Conservation (phyloP, 2,113 vertebrate species). For the Trichomycterus rosablanca region DNA sequence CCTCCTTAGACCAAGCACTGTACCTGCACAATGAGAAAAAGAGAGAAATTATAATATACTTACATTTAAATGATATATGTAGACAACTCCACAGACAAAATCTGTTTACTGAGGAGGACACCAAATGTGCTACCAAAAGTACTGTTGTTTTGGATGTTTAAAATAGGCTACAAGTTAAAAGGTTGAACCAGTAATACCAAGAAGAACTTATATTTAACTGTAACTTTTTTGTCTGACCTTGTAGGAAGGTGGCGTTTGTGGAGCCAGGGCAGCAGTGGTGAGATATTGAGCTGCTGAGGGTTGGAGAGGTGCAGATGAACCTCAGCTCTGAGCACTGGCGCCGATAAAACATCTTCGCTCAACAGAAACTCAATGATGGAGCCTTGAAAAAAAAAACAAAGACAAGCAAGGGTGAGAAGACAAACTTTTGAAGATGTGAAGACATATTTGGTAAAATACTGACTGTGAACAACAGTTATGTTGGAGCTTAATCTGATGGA, state of each 20-base stretch:
- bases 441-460: too few species aligned
- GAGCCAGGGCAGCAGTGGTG: conserved; percentile 58
- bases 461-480: too few species aligned
- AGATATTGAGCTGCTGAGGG: conserved; percentile 57
- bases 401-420: conserved; percentile 4
- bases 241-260: conserved; percentile 59
- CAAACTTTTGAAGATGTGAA: too few species aligned
- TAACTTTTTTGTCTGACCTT: conserved; percentile 59
- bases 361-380: conserved; percentile 62
- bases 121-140: too few species aligned
- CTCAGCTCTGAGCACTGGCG: conserved; percentile 56
- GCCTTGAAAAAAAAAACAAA: conserved; percentile 49
- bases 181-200: too few species aligned
- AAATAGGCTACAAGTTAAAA: too few species aligned
- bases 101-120: too few species aligned
- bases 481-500: too few species aligned
- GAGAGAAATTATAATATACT: background rate
- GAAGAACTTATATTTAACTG: too few species aligned
- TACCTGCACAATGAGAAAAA: conserved; percentile 53
- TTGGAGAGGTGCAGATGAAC: conserved; percentile 70
- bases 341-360: conserved; percentile 55
- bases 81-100: too few species aligned
- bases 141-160: too few species aligned
- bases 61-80: background rate
- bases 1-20: conserved; percentile 42